These are phyloP conservation scores for Chlorops oryzae DNA, from an alignment of 1,140 invertebrate genomes.

Conservation along the genomic window DNA sequence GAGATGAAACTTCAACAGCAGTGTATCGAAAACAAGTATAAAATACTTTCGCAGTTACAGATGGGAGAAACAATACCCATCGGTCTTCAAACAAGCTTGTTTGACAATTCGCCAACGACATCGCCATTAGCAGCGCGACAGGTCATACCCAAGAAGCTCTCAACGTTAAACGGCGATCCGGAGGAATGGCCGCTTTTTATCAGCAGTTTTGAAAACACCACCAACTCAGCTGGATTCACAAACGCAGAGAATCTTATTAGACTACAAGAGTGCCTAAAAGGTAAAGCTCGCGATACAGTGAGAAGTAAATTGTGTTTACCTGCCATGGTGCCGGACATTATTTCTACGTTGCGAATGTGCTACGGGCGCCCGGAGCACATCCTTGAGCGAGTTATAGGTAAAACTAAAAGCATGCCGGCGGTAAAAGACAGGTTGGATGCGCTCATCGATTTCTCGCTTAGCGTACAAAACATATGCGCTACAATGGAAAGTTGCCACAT, in stretches of 20 bases:
- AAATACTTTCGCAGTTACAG: slow-evolving; percentile 4
- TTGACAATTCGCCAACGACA: slow-evolving; percentile 4
- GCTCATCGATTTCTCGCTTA: slow-evolving; percentile 5
- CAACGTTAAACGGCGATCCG: slow-evolving; percentile 8
- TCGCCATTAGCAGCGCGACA: slow-evolving; percentile 4
- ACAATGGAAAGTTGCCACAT: slow-evolving; percentile 9
- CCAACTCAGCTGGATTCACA: background rate
- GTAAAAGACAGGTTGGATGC: slow-evolving; percentile 5
- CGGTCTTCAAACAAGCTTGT: background rate
- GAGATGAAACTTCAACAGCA: slow-evolving; percentile 7
- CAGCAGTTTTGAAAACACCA: slow-evolving; percentile 7
- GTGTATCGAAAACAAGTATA: slow-evolving; percentile 7
- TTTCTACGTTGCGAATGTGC: slow-evolving; percentile 5
- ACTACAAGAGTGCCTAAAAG: no score
- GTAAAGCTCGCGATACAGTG: slow-evolving; percentile 1
- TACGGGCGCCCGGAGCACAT: slow-evolving; percentile 7
- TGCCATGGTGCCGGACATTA: slow-evolving; percentile 3
- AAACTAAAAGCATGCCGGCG: slow-evolving; percentile 1
- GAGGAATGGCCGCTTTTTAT: slow-evolving; percentile 11
- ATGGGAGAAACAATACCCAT: background rate
- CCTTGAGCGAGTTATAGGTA: background rate
- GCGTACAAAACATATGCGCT: slow-evolving; percentile 5
- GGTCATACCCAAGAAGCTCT: background rate
- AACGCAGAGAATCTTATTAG: no score
- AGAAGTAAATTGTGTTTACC: slow-evolving; percentile 1